Evolutionary conservation across 2,797 vertebrate genomes (phyloP).

Genomic region (Centropyge bicolor): DNA sequence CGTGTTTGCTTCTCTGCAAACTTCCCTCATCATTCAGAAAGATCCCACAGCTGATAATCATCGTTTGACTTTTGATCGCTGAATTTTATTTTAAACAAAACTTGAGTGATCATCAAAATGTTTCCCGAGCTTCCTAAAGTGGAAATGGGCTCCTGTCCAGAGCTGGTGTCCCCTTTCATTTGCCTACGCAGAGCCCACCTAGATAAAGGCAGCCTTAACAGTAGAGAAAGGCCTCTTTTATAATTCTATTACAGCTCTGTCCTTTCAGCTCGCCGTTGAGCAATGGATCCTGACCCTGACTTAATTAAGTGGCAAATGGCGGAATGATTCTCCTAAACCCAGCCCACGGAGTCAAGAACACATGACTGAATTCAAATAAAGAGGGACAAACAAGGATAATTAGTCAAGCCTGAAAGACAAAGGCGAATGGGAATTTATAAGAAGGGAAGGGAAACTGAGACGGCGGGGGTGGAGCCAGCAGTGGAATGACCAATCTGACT

Average conservation of each 20-base stretch:
- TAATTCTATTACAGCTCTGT: conserved; percentile 81
- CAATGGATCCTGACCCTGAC: conserved; percentile 85
- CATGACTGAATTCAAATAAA: conserved; percentile 88
- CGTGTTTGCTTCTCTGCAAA: conserved; percentile 17
- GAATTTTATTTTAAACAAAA: conserved; percentile 50
- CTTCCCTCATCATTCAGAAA: conserved; percentile 23
- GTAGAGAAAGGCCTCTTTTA: conserved; percentile 80
- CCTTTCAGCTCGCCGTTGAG: conserved; percentile 77
- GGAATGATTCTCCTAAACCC: conserved; percentile 87
- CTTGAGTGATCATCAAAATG: conserved; percentile 67
- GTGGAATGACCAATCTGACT: conserved; percentile 74
- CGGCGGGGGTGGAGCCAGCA: conserved; percentile 72
- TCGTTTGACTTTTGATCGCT: conserved; percentile 36
- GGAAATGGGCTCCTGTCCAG: conserved; percentile 68
- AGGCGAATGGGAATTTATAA: conserved; percentile 83
- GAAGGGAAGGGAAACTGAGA: conserved; percentile 77
- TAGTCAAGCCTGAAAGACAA: conserved; percentile 90
- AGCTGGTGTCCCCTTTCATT: conserved; percentile 78
- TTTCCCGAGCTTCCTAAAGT: conserved; percentile 46
- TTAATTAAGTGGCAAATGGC: conserved; percentile 88
- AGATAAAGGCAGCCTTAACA: conserved; percentile 74
- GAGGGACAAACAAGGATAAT: conserved; percentile 90
- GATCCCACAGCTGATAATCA: conserved; percentile 32
- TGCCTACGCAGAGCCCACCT: conserved; percentile 56
- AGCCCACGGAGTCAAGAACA: conserved; percentile 87